Percentiles rank a stretch among this genome's conserved stretches.
Conservation (phyloP, 2,888 invertebrate species). For the Lycaena phlaeas region DNA sequence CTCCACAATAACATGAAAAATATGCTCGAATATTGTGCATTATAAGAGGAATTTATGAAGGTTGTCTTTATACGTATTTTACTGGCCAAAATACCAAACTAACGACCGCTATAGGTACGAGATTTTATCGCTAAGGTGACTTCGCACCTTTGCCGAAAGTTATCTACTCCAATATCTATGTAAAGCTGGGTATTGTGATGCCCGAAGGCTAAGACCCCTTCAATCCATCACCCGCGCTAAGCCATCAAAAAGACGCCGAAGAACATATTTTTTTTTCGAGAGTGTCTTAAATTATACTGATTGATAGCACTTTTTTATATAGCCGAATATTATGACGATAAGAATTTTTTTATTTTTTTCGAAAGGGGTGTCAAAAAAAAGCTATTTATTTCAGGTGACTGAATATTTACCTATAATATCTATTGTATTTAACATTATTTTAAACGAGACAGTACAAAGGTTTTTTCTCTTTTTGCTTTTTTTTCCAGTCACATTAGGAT, state of each 20-base stretch:
- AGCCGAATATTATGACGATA: too few species aligned
- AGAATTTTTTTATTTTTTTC: too few species aligned
- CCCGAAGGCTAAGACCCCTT: conserved; percentile 25
- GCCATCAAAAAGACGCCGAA: conserved; percentile 42
- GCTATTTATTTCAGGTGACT: too few species aligned
- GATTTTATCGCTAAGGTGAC: conserved; percentile 34
- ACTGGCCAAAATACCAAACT: conserved; percentile 12
- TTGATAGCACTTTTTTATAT: conserved; percentile 6
- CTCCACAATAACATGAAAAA: too few species aligned
- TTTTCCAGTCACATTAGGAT: too few species aligned
- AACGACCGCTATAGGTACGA: too few species aligned
- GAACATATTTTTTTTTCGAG: conserved; percentile 5
- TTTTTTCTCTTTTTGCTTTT: too few species aligned
- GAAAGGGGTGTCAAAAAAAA: too few species aligned
- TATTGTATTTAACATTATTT: too few species aligned
- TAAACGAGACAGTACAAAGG: too few species aligned
- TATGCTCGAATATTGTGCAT: too few species aligned
- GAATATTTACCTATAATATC: too few species aligned
- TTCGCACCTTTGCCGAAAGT: conserved; percentile 56
- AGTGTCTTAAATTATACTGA: conserved; percentile 1
- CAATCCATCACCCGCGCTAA: conserved; percentile 50
- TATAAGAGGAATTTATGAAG: not conserved
- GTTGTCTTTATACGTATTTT: not conserved
- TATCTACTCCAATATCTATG: conserved; percentile 39
- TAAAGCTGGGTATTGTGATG: conserved; percentile 33